Evolutionary conservation across 1,140 invertebrate species (phyloP).

Genomic region (Dendrolimus punctatus): DNA sequence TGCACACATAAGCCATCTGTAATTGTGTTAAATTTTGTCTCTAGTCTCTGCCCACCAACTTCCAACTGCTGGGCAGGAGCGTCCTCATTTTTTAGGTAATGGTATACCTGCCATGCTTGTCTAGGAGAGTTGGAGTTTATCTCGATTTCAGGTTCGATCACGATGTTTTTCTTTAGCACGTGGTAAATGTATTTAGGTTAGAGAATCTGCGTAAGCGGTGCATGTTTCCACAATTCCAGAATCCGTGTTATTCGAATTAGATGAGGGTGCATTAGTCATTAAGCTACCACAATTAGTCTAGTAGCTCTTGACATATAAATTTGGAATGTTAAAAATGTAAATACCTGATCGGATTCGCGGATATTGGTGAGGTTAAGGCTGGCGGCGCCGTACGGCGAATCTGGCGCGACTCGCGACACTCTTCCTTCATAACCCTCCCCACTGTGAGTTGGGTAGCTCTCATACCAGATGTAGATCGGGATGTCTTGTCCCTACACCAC

Average conservation of each 20-base stretch:
- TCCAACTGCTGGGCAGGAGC: no score
- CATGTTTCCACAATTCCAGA: no score
- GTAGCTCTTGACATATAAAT: not conserved
- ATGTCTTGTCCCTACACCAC: constrained; percentile 87
- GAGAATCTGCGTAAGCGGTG: no score
- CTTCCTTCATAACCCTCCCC: constrained; percentile 93
- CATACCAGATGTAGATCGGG: constrained; percentile 98
- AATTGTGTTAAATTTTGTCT: no score
- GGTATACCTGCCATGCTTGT: no score
- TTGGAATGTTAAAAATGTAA: not conserved
- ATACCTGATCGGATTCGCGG: constrained; percentile 87
- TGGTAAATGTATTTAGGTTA: no score
- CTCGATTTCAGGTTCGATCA: no score
- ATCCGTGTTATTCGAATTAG: constrained; percentile 1
- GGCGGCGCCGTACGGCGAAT: constrained; percentile 89
- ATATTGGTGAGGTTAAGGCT: constrained; percentile 96
- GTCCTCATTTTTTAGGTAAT: no score
- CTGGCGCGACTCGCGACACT: constrained; percentile 88
- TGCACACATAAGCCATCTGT: no score
- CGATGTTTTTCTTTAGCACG: no score
- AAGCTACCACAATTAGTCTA: not conserved
- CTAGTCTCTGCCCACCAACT: no score
- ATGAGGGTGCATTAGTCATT: not conserved
- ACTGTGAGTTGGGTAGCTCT: constrained; percentile 95
- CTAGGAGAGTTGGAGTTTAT: no score